Conservation (phyloP, 2,113 vertebrate genomes). For the Pseudopodoces humilis region DNA sequence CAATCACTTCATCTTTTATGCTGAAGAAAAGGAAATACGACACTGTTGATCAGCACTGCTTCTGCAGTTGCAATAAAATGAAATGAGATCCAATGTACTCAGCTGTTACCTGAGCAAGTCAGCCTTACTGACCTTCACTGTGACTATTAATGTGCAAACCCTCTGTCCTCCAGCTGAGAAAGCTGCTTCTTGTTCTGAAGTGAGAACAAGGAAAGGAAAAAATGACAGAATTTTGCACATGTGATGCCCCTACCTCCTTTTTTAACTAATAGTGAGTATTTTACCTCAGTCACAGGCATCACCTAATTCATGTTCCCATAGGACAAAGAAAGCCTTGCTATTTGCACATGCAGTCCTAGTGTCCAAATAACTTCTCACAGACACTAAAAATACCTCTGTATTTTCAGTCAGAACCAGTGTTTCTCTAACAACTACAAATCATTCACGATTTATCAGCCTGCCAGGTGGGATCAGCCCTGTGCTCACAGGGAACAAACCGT, state of each 20-base stretch:
- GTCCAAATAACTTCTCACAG: neutral
- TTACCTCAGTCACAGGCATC: neutral
- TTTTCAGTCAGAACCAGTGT: neutral
- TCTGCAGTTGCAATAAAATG: slow-evolving; percentile 62
- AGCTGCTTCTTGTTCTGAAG: slow-evolving; percentile 22
- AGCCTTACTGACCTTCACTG: slow-evolving; percentile 64
- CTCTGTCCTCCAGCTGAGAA: slow-evolving; percentile 30
- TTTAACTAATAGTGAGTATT: neutral
- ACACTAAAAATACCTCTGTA: neutral
- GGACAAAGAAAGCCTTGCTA: neutral
- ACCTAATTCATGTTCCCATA: neutral
- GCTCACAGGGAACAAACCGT: neutral
- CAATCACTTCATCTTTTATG: neutral
- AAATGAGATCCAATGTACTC: slow-evolving; percentile 59
- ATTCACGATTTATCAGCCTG: neutral
- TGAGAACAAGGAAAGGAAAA: slow-evolving; percentile 17
- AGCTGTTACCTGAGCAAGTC: slow-evolving; percentile 36
- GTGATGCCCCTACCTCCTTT: neutral
- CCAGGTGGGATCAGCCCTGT: neutral
- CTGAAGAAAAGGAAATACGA: slow-evolving; percentile 55
- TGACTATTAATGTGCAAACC: slow-evolving; percentile 46
- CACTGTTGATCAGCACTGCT: slow-evolving; percentile 42
- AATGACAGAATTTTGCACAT: neutral
- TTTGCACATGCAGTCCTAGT: neutral
- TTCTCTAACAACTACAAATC: neutral